Conservation (phyloP, 2,888 invertebrate species). For the Geophilus truncorum region DNA sequence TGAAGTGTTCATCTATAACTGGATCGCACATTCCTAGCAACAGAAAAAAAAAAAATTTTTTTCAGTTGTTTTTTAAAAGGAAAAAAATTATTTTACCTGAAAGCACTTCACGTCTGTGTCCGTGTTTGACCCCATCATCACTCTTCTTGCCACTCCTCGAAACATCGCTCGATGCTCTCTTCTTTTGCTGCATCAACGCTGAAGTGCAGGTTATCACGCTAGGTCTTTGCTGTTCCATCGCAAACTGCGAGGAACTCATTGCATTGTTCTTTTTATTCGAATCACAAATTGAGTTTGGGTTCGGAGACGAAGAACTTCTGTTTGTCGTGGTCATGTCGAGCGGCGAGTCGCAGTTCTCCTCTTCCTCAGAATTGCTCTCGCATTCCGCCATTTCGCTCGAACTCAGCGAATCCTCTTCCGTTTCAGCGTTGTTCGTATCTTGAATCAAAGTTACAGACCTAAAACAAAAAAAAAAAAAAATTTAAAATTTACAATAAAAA, state of each 20-base stretch:
- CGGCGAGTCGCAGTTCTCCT: constrained; percentile 38
- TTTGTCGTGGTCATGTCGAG: constrained; percentile 42
- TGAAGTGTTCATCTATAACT: constrained; percentile 91
- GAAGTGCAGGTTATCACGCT: constrained; percentile 62
- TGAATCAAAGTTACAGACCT: not conserved
- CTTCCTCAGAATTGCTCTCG: not conserved
- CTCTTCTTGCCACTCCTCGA: constrained; percentile 29
- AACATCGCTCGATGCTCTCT: constrained; percentile 13
- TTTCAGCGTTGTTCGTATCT: not conserved
- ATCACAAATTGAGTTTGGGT: constrained; percentile 9
- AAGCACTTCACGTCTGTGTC: constrained; percentile 39
- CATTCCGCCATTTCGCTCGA: not conserved
- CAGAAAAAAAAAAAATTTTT: not conserved
- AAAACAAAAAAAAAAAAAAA: not conserved
- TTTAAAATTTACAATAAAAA: no score
- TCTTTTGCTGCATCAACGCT: constrained; percentile 34
- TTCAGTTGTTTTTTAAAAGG: not conserved
- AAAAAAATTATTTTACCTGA: constrained; percentile 36
- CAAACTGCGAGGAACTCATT: not conserved
- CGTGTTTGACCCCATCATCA: constrained; percentile 34
- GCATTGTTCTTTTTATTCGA: not conserved
- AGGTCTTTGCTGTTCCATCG: constrained; percentile 49
- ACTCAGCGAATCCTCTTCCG: not conserved
- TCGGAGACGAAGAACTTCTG: constrained; percentile 23
- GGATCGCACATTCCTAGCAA: constrained; percentile 65